Evolutionary conservation across 2,113 vertebrate genomes (phyloP), one percentile per base, ranked within the genome.

Genomic region (Semicossyphus pulcher): DNA sequence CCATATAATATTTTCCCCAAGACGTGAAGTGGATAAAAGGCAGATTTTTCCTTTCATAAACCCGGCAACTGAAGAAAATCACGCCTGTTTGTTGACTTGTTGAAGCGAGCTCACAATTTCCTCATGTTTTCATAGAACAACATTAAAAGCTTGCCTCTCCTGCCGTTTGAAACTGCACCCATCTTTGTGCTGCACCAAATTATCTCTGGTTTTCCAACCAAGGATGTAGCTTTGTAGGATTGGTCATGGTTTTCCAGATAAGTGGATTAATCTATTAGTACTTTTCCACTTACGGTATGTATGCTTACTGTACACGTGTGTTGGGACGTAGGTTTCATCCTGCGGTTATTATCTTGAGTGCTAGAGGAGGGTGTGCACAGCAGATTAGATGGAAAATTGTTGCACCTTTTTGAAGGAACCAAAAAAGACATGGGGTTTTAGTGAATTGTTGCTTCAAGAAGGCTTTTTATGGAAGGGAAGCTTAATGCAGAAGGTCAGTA

Each of bases 231-330:
- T 21, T 45, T 74, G 48, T 26, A 49, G 14, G 5, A 54, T 59
- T 58, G n/a, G 31, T 28, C 26, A 64, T 28, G 18, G 23, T 25
- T 20, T 37, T 47, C 28, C 15, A 64, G 34, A 64, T 72, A 76
- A 51, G 31, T 62, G 39, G 56, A 68, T 78, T 48, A 29, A 26
- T 57, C 26, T 34, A 16, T 25, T 54, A 69, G 23, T 45, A 32
- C 14, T 62, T 82, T 64, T 60, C 28, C 20, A 37, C 60, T 62
- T 31, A n/a, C n/a, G n/a, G n/a, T n/a, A 65, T 52, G 26, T 47
- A 14, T 51, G 45, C 59, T 10, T 26, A 20, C 12, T 15, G 12
- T 45, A 4, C 41, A 39, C 61, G 14, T 67, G 14, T 49, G 31
- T 28, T 25, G 2, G 26, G 4, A 6, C 58, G 7, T 44, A 48